Evolutionary conservation across 1,140 invertebrate species (phyloP).

Genomic region (Drosophila rufa): DNA sequence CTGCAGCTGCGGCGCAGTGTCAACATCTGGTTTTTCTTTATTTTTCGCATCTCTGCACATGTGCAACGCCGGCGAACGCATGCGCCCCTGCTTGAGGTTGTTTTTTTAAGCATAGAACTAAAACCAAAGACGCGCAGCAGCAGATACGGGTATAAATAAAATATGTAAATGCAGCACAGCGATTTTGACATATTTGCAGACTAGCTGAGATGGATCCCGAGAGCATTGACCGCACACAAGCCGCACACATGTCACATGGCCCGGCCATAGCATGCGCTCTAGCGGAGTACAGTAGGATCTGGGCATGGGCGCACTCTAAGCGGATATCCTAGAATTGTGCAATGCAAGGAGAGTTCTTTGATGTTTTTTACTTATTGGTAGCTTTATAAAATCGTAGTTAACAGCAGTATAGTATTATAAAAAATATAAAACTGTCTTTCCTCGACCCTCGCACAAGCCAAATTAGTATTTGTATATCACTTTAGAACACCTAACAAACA

Average conservation of each 20-base stretch:
- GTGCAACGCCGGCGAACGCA: constrained; percentile 57
- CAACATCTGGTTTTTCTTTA: constrained; percentile 66
- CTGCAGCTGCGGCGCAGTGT: constrained; percentile 48
- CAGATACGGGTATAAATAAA: constrained; percentile 56
- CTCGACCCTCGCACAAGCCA: background rate
- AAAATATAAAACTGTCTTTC: constrained; percentile 34
- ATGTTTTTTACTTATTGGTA: constrained; percentile 4
- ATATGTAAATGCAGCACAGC: constrained; percentile 53
- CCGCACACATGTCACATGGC: constrained; percentile 49
- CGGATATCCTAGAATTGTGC: background rate
- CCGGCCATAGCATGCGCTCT: constrained; percentile 43
- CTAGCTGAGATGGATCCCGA: constrained; percentile 25
- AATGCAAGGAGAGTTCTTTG: background rate
- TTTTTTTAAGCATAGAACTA: constrained; percentile 67
- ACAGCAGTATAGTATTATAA: constrained; percentile 28
- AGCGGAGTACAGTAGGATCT: constrained; percentile 47
- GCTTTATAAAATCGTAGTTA: background rate
- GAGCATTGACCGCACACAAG: constrained; percentile 61
- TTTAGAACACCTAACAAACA: constrained; percentile 1
- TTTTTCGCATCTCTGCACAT: constrained; percentile 69
- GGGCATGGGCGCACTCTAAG: constrained; percentile 14
- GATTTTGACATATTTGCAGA: constrained; percentile 61
- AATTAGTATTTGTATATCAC: constrained; percentile 11
- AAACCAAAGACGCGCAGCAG: constrained; percentile 31
- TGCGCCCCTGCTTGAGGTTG: constrained; percentile 53